Conservation (phyloP, 2,797 vertebrate species). For the Babyrousa celebensis region DNA sequence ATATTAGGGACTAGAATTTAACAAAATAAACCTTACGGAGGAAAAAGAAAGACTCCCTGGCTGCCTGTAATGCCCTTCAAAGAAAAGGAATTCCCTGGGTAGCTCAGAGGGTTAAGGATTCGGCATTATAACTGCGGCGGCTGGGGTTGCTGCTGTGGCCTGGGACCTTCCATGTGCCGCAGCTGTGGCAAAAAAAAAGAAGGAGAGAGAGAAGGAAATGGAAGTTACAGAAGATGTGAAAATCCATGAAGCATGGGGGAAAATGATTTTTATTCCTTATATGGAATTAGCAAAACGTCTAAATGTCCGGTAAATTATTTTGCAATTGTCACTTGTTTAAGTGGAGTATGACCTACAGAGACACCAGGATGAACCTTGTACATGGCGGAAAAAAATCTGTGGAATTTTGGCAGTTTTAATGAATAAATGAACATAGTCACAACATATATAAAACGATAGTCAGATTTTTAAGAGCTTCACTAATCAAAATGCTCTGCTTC, state of each 20-base stretch:
- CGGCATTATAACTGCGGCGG: too few species aligned
- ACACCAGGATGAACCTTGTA: constrained; percentile 15
- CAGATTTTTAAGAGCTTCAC: not conserved
- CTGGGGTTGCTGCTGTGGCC: too few species aligned
- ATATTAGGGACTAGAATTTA: not conserved
- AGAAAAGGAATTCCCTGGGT: constrained; percentile 16
- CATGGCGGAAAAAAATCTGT: not conserved
- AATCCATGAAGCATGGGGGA: not conserved
- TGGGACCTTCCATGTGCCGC: too few species aligned
- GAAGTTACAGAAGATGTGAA: constrained; percentile 62
- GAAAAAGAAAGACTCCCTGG: not conserved
- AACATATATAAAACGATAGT: not conserved
- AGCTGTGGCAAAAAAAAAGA: too few species aligned
- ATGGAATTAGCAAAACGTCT: not conserved
- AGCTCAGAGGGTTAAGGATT: too few species aligned
- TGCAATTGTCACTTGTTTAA: not conserved
- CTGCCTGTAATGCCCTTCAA: not conserved
- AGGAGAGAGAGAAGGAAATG: not conserved
- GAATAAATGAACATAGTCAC: constrained; percentile 21
- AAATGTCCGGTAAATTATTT: not conserved
- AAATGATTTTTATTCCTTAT: constrained; percentile 64
- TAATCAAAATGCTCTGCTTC: constrained; percentile 1
- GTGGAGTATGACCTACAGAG: not conserved
- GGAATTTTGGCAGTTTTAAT: constrained; percentile 14
- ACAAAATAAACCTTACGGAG: not conserved